Evolutionary conservation across 2,797 vertebrate species (phyloP), one percentile per base, ranked within the genome.

Genomic region (Paramormyrops hopkinsi): DNA sequence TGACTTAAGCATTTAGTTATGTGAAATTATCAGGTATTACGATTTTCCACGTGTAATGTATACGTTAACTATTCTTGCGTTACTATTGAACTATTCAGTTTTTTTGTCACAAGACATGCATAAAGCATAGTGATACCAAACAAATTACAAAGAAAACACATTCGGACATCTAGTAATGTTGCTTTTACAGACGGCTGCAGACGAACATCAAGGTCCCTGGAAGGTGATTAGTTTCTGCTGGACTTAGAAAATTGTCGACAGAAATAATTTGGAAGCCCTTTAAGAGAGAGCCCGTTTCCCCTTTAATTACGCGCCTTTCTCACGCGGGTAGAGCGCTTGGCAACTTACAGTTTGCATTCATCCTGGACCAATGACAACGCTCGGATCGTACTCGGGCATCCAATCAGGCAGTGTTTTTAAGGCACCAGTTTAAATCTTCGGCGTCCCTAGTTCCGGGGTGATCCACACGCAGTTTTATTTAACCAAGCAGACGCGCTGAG

Each of bases 341-440:
- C 92, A 95, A 95, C 95, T 88, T 56, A 14, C 37, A 17, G 89
- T 4, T 88, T 91, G 93, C 86, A 76, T 91, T 3, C 2, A 22
- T 2, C 0, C 17, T 7, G 14, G 88, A 86, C 96, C 96, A 96
- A 96, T 96, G 91, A 92, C 86, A n/a, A 82, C 19, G 0, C 33
- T 2, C 1, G 0, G 89, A 1, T 3, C 0, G 4, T 3, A 7
- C 0, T 17, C 29, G 4, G 17, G 0, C 56, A 51, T 46, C 96
- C 96, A 96, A 96, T 96, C 93, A 92, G 0, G 37, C 8, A 0
- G 4, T 9, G 88, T 33, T 0, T 89, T 93, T 94, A 90, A 9
- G 89, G 94, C 93, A 95, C 94, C 91, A 65, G 92, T 96, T 97
- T 90, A 92, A 96, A 97, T 90, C 2, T 88, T 87, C 59, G 89